Evolutionary conservation across 2,113 vertebrate genomes (phyloP).

Genomic region (Strix uralensis): DNA sequence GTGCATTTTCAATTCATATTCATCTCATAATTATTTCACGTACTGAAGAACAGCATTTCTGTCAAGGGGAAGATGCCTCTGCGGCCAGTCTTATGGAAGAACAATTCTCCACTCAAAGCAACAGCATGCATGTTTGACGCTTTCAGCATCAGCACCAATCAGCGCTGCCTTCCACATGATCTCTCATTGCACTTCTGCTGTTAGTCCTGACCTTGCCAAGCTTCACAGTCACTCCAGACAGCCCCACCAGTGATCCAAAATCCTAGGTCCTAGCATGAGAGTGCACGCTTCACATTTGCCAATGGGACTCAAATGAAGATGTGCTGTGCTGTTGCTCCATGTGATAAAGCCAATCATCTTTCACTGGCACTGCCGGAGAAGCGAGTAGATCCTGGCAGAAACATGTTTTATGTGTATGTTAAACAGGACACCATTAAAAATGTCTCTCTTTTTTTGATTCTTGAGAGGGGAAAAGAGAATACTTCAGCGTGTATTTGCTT

Average conservation of each 20-base stretch:
- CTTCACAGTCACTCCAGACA: not conserved
- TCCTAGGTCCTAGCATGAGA: not conserved
- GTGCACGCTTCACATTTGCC: not conserved
- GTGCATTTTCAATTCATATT: conserved; percentile 52
- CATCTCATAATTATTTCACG: conserved; percentile 69
- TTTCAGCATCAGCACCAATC: not conserved
- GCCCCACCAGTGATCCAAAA: not conserved
- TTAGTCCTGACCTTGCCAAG: not conserved
- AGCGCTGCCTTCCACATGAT: not conserved
- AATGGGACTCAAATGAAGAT: not conserved
- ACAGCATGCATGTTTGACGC: not conserved
- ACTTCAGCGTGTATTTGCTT: not conserved
- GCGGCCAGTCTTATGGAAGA: conserved; percentile 27
- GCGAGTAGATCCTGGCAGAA: not conserved
- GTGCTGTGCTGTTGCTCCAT: not conserved
- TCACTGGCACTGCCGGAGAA: not conserved
- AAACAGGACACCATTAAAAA: not conserved
- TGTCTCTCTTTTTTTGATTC: not conserved
- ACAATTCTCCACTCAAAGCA: not conserved
- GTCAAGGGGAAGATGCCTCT: not conserved
- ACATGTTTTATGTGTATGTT: not conserved
- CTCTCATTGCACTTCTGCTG: not conserved
- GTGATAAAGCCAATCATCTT: not conserved
- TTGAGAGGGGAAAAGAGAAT: not conserved
- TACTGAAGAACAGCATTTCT: conserved; percentile 13